Evolutionary conservation across 1,140 invertebrate species (phyloP).

Genomic region (Ectropis grisescens): DNA sequence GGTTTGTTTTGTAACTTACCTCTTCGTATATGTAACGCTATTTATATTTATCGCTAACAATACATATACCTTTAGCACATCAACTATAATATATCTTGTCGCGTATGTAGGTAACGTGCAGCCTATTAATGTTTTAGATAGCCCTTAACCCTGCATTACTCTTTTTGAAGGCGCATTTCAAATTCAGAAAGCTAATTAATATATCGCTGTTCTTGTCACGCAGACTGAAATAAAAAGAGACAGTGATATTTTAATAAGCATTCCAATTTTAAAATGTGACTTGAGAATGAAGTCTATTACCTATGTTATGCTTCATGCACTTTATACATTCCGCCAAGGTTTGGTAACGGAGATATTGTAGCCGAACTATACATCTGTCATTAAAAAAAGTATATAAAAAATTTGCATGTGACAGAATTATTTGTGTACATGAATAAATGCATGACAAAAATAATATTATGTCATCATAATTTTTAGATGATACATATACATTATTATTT

Average conservation of each 20-base stretch:
- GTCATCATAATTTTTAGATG: conserved; percentile 27
- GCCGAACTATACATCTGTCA: too few relatives aligned
- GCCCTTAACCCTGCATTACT: too few relatives aligned
- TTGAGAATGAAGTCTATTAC: too few relatives aligned
- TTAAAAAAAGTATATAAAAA: conserved; percentile 8
- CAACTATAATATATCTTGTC: neutral
- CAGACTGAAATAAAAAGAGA: too few relatives aligned
- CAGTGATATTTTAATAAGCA: too few relatives aligned
- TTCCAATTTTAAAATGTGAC: too few relatives aligned
- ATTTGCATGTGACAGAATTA: conserved; percentile 57
- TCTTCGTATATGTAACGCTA: conserved; percentile 58
- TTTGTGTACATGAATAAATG: conserved; percentile 30
- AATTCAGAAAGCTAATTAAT: too few relatives aligned
- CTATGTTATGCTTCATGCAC: too few relatives aligned
- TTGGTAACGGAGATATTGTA: too few relatives aligned
- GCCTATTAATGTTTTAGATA: conserved; percentile 23
- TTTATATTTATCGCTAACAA: conserved; percentile 56
- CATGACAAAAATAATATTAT: conserved; percentile 48
- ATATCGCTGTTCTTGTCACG: too few relatives aligned
- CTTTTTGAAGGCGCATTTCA: too few relatives aligned
- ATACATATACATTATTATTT: conserved; percentile 6
- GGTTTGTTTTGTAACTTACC: conserved; percentile 45
- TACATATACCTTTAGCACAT: conserved; percentile 46
- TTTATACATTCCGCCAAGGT: too few relatives aligned
- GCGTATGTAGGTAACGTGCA: conserved; percentile 8